Percentiles rank a stretch among this genome's conserved stretches.
Evolutionary conservation across 2,888 invertebrate genomes (phyloP).

Genomic region (Ommatoiulus sabulosus): DNA sequence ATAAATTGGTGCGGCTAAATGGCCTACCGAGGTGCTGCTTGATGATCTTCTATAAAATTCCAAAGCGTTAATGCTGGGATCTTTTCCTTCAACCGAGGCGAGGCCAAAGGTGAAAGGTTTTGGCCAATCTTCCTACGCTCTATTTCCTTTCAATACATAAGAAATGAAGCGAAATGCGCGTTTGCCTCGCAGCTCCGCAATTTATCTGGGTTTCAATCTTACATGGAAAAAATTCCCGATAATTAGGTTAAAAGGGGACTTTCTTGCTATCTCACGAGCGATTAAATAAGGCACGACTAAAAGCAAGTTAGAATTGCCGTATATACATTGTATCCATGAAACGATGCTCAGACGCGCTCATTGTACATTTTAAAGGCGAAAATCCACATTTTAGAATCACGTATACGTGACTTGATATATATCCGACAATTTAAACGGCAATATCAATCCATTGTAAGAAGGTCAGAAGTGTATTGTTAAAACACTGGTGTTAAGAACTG

Average conservation of each 20-base stretch:
- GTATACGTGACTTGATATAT: background rate
- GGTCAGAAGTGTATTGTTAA: too few relatives aligned
- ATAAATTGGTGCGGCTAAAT: background rate
- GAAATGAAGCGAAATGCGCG: background rate
- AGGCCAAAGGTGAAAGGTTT: slow-evolving; percentile 9
- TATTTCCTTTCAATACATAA: slow-evolving; percentile 36
- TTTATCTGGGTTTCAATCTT: background rate
- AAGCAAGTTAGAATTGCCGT: background rate
- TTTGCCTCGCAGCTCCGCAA: background rate
- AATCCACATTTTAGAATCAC: background rate
- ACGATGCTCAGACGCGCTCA: background rate
- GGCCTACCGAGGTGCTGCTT: background rate
- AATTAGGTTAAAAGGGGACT: slow-evolving; percentile 20
- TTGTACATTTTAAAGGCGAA: background rate
- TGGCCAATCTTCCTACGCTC: slow-evolving; percentile 1
- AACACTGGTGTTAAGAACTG: too few relatives aligned
- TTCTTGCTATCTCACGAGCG: background rate
- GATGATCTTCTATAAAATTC: background rate
- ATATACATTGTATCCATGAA: background rate
- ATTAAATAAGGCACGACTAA: background rate
- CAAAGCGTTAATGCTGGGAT: background rate
- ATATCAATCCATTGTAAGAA: too few relatives aligned
- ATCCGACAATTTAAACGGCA: too few relatives aligned
- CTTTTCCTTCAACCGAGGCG: background rate
- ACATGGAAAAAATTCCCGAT: background rate